These are phyloP conservation scores for Microcebus griseorufus DNA, from an alignment of 2,113 vertebrate species.

Conservation along the genomic window DNA sequence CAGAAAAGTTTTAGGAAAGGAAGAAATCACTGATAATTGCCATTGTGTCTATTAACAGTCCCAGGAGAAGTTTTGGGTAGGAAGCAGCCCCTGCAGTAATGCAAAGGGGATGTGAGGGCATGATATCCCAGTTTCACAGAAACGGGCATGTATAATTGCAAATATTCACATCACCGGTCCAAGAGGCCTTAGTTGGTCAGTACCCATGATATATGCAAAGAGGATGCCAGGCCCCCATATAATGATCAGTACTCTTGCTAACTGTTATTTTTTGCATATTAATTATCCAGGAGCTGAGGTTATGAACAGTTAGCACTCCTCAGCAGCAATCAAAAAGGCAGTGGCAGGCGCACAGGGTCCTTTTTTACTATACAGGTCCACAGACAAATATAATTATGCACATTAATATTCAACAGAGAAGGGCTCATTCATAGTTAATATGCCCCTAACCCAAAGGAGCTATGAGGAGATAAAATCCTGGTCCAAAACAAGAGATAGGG, in stretches of 20 bases:
- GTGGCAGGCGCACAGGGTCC: not conserved
- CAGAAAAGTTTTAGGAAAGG: not conserved
- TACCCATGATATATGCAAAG: not conserved
- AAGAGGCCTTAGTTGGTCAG: not conserved
- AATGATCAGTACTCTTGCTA: not conserved
- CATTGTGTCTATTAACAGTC: constrained; percentile 46
- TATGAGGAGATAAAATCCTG: not conserved
- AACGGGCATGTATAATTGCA: not conserved
- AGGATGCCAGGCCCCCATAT: not conserved
- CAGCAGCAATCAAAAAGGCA: constrained; percentile 10
- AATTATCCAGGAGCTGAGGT: constrained; percentile 27
- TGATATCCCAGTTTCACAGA: not conserved
- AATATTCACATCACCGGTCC: constrained; percentile 13
- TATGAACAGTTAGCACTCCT: not conserved
- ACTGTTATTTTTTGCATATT: not conserved
- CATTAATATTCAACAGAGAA: not conserved
- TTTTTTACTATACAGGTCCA: not conserved
- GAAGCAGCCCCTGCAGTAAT: constrained; percentile 17
- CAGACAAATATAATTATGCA: not conserved
- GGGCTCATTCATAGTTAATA: not conserved
- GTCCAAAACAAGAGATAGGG: not conserved
- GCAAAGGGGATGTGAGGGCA: not conserved
- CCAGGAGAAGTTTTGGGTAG: not conserved
- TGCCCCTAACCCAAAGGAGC: not conserved
- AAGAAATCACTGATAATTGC: constrained; percentile 1